Evolutionary conservation across 2,888 invertebrate species (phyloP), one percentile per base, ranked within the genome.

Genomic region (Cybosia mesomella): DNA sequence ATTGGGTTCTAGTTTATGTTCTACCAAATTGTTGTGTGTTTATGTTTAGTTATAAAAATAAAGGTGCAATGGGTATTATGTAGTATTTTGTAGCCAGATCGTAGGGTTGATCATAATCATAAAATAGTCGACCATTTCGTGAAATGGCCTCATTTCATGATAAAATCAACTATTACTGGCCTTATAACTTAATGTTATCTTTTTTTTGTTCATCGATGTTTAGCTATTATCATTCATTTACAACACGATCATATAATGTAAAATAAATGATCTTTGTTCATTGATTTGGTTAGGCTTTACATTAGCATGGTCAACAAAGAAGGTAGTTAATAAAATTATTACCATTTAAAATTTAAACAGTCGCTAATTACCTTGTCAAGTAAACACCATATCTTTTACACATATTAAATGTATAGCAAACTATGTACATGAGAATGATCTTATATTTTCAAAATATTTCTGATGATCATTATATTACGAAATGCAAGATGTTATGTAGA

Each of bases 121-220:
- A n/a, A 49, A 49, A n/a, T 43, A 18, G 15, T 49, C 49, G n/a
- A 49, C n/a, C 9, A 49, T n/a, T n/a, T 49, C 9, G n/a, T 49
- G n/a, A 49, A 49, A 49, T n/a, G n/a, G 49, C 49, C 49, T 49
- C 49, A 49, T 49, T 49, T 49, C 18, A 49, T 49, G 49, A 49
- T 49, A 49, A 49, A 9, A 49, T 49, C 18, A 49, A 49, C n/a
- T 49, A n/a, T 49, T 49, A 49, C 49, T 49, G 49, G 43, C 43
- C 43, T 43, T 43, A 18, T 5, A 18, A 49, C 1, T 49, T 49
- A 49, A 18, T 49, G 1, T 49, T 49, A 49, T n/a, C 49, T 18
- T n/a, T 49, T n/a, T 49, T 49, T 49, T n/a, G 49, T 49, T 49
- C 49, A 49, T 49, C 43, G 43, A 18, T 3, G 7, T 43, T 43